Evolutionary conservation across 2,797 vertebrate species (phyloP), one percentile per base, ranked within the genome.

Genomic region (Adrianichthys oophorus): DNA sequence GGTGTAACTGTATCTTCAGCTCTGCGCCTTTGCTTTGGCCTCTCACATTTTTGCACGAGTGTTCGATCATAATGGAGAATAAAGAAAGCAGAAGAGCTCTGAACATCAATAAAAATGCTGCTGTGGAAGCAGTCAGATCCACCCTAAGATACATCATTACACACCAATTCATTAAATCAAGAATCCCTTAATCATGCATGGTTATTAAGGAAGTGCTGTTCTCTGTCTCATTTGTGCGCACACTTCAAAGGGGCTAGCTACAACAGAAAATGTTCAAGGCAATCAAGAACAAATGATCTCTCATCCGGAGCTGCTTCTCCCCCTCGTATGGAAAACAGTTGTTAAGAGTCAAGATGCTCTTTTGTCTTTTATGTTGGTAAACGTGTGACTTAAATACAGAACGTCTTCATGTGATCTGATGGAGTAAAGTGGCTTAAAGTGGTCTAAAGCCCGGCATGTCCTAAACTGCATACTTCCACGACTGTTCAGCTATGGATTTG

Each of bases 101-200:
- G 53, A 65, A 54, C 14, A 48, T 79, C 75, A 75, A 72, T 83
- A 73, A 32, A 32, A 62, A 76, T 19, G 68, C 57, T 68, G 57
- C 61, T 50, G 49, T 61, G 74, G n/a, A 56, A 74, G 70, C 63
- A 69, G 76, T 75, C 70, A 70, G 76, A 85, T 74, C 62, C 5
- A 80, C 52, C 48, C 48, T 62, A 29, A 65, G 75, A 85, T 76
- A 73, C 66, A 74, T 80, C 68, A 83, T 85, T 83, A 83, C 76
- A 74, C 49, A 65, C 43, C 68, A 76, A 79, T 82, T 84, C 76
- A 83, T 89, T 84, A 78, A 80, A 68, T 78, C 76, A 72, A 77
- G 79, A 82, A 82, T 52, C 54, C 65, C 77, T 79, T 77, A 79
- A 83, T 87, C 75, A 65, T 63, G 68, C 52, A 43, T 55, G 67